A percentile compares a stretch with the other conserved stretches of the same genome.
These are phyloP conservation scores for Hippopotamyrus pictus DNA, from an alignment of 2,797 vertebrate species.

Conservation along the genomic window DNA sequence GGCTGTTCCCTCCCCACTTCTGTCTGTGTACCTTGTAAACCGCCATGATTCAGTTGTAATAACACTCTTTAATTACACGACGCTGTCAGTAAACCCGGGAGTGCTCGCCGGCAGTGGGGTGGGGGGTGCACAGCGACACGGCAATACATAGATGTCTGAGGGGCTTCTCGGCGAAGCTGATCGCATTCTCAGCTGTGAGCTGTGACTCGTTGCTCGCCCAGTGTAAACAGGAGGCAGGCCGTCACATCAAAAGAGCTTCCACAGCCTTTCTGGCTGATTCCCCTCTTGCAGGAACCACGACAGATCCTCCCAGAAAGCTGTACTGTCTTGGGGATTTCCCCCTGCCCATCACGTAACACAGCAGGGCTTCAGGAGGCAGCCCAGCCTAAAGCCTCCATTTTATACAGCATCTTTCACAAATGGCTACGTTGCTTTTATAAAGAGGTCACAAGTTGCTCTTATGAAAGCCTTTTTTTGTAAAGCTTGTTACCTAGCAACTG, in stretches of 20 bases:
- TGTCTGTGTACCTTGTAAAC: neutral
- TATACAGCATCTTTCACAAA: neutral
- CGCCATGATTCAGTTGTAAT: neutral
- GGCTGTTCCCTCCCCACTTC: neutral
- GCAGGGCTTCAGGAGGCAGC: neutral
- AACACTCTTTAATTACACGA: neutral
- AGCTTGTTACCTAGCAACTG: conserved; percentile 7
- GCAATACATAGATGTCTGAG: neutral
- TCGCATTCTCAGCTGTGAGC: neutral
- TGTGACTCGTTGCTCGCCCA: neutral
- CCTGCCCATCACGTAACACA: neutral
- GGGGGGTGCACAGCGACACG: neutral
- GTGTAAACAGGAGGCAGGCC: neutral
- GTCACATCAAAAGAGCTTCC: neutral
- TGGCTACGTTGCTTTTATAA: neutral
- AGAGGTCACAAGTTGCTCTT: conserved; percentile 5
- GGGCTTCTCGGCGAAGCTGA: neutral
- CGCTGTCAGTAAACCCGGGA: neutral
- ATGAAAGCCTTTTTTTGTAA: neutral
- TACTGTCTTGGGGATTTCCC: neutral
- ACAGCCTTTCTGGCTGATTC: neutral
- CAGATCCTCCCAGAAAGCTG: neutral
- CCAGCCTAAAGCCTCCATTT: neutral
- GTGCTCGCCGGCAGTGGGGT: neutral
- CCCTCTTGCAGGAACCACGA: neutral